Evolutionary conservation across 2,113 vertebrate genomes (phyloP).

Genomic region (Excalfactoria chinensis): DNA sequence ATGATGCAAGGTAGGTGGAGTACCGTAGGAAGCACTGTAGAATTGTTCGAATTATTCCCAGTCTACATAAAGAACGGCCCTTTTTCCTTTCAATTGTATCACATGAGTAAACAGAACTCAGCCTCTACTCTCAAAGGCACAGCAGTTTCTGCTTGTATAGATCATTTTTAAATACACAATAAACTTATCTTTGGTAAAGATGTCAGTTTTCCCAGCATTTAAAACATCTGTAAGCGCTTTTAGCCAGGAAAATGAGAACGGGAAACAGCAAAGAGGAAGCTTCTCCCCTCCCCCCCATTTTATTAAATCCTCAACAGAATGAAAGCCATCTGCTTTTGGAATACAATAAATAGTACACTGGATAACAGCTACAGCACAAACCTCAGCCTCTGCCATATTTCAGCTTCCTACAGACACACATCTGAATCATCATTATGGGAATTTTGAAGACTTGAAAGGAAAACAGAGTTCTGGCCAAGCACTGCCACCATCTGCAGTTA

Average conservation of each 20-base stretch:
- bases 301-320: background rate
- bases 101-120: slow-evolving; percentile 15
- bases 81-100: slow-evolving; percentile 54
- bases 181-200: background rate
- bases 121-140: background rate
- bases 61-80: slow-evolving; percentile 28
- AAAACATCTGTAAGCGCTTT: background rate
- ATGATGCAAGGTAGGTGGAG: slow-evolving; percentile 65
- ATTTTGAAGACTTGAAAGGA: background rate
- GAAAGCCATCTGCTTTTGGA: slow-evolving; percentile 20
- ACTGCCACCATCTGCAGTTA: background rate
- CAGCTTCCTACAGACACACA: background rate
- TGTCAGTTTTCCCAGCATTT: background rate
- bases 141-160: background rate
- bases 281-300: background rate
- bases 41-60: slow-evolving; percentile 45
- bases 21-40: slow-evolving; percentile 46
- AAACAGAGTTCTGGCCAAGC: slow-evolving; percentile 1
- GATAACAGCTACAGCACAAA: background rate
- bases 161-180: background rate
- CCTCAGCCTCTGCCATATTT: background rate
- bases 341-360: background rate
- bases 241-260: background rate
- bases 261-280: background rate
- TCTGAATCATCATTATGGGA: slow-evolving; percentile 17